Percentiles rank a stretch among this genome's conserved stretches.
Evolutionary conservation across 2,888 invertebrate species (phyloP).

Genomic region (Orchesella flavescens): DNA sequence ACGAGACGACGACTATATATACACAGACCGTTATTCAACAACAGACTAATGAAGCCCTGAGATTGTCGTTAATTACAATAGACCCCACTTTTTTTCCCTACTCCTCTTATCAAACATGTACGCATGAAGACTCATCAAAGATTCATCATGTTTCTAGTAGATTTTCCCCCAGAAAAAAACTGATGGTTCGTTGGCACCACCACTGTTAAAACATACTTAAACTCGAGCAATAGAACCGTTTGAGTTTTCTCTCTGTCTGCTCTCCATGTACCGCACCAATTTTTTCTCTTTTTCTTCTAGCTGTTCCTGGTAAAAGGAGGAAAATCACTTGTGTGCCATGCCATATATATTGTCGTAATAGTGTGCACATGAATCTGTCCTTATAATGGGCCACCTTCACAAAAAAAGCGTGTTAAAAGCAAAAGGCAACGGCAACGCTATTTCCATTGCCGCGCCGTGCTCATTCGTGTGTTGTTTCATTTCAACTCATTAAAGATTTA

Average conservation of each 20-base stretch:
- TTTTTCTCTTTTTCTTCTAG: background rate
- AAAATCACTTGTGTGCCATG: slow-evolving; percentile 44
- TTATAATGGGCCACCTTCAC: slow-evolving; percentile 26
- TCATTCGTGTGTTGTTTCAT: slow-evolving; percentile 52
- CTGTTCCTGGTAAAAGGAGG: slow-evolving; percentile 8
- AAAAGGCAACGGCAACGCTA: slow-evolving; percentile 22
- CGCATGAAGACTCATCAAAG: slow-evolving; percentile 63
- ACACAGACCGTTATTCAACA: background rate
- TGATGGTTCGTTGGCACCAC: slow-evolving; percentile 38
- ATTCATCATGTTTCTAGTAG: slow-evolving; percentile 52
- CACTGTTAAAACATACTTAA: background rate
- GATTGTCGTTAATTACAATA: slow-evolving; percentile 64
- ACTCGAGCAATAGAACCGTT: too few species aligned
- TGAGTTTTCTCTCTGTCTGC: too few species aligned
- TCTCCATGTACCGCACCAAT: too few species aligned
- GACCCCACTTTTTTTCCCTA: slow-evolving; percentile 31
- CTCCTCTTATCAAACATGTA: slow-evolving; percentile 56
- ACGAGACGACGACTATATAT: slow-evolving; percentile 8
- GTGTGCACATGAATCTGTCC: slow-evolving; percentile 10
- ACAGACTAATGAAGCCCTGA: slow-evolving; percentile 59
- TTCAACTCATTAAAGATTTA: slow-evolving; percentile 64
- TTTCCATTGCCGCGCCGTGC: slow-evolving; percentile 16
- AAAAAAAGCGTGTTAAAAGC: slow-evolving; percentile 31
- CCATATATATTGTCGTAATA: slow-evolving; percentile 19
- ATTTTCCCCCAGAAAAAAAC: slow-evolving; percentile 47